Base-by-base conservation (phyloP, 1,140 invertebrate genomes). In the Carposina sasakii region DNA sequence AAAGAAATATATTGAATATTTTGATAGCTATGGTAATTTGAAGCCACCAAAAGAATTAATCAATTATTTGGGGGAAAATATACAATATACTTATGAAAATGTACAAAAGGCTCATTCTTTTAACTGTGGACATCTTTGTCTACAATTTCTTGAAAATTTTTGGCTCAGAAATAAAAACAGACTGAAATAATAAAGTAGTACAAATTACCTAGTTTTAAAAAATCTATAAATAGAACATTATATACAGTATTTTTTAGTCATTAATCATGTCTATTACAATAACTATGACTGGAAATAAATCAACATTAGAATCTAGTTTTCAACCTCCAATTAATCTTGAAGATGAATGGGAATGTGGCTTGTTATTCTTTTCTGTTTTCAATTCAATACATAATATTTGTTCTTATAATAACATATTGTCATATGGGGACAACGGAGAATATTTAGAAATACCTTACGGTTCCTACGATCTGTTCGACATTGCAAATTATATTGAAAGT, bases 11-110 rank as follows among this genome's bases (percentile, higher is more conserved):
- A 23, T 37, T 49, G 47, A 55, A 46, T 55, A 52, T 36, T 55
- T 55, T 33, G 45, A 72, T 56, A 63, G 67, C 46, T 68, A 56
- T 55, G 67, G 66, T 34, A 62, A 76, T 53, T 50, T 76, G 33
- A 48, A 52, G 54, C 68, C 72, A 17, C 44, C 44, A 3, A 13
- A 36, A 37, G 44, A 47, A 47, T 24, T 47, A 6, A 26, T 47
- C 26, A 36, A 24, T 1, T 47, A 47, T 37, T 15, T 47, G 3
- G 33, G 21, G 12, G 22, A 1, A 17, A 15, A 37, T 26, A 47
- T 47, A 12, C 13, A 2, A 20, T 48, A 48, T n/a, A 48, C 37
- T 26, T 48, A 48, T 39, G 17, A 2, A 0, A 30, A 10, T 20
- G 22, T n/a, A 17, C 47, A 48, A 33, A 21, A 19, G 22, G 19